These are phyloP conservation scores for Echinarachnius parma DNA, from an alignment of 53 echinoderm and acorn worm genomes.

Conservation along the genomic window DNA sequence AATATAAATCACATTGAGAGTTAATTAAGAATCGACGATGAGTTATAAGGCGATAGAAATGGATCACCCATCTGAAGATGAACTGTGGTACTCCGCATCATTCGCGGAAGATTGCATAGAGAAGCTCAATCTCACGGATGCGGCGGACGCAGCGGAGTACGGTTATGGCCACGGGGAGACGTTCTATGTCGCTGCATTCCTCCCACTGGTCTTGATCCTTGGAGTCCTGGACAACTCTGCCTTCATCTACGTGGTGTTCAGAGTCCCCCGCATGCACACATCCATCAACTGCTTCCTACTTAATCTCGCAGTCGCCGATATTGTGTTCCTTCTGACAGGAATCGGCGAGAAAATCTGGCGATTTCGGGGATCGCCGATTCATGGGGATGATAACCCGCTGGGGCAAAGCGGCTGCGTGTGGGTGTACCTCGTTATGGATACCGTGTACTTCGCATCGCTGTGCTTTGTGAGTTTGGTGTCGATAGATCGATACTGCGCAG, in stretches of 20 bases:
- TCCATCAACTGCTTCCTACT: conserved; percentile 90
- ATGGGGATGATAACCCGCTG: conserved; percentile 54
- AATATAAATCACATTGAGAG: no score
- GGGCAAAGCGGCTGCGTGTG: conserved; percentile 67
- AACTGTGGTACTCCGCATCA: no score
- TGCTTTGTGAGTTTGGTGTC: conserved; percentile 80
- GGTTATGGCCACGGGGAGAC: conserved; percentile 57
- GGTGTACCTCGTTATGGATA: conserved; percentile 59
- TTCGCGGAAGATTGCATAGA: no score
- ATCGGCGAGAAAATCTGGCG: conserved; percentile 71
- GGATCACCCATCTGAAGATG: no score
- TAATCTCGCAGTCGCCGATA: conserved; percentile 72
- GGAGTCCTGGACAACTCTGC: conserved; percentile 75
- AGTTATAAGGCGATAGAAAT: no score
- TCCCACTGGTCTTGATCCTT: conserved; percentile 63
- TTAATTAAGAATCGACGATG: no score
- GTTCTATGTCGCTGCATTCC: conserved; percentile 53
- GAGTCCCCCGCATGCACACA: conserved; percentile 73
- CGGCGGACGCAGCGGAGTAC: conserved; percentile 1
- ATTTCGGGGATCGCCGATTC: conserved; percentile 64
- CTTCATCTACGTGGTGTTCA: conserved; percentile 79
- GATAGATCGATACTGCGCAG: conserved; percentile 75
- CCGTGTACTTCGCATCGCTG: conserved; percentile 81
- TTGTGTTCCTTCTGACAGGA: conserved; percentile 71
- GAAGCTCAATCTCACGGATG: conserved; percentile 19